Percentiles rank a stretch among this genome's conserved stretches.
Conservation (phyloP, 2,797 vertebrate species). For the Platalea minor region DNA sequence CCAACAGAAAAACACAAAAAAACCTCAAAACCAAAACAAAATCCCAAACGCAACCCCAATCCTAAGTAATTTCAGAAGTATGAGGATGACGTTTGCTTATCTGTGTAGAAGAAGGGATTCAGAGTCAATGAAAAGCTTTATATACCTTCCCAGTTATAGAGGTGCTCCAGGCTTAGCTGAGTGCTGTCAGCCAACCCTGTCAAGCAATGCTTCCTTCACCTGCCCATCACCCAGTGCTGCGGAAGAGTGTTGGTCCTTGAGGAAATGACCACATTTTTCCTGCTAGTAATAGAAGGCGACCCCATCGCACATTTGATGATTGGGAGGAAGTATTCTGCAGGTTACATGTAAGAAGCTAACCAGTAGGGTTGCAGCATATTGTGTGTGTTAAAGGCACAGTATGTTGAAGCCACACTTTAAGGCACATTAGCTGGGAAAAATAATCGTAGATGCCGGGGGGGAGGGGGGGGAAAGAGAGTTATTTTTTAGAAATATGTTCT, state of each 20-base stretch:
- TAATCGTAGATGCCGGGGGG: neutral
- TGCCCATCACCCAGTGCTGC: neutral
- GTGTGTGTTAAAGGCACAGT: neutral
- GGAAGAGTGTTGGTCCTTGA: neutral
- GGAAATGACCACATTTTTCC: neutral
- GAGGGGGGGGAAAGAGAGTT: neutral
- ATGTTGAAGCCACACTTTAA: neutral
- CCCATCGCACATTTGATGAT: neutral
- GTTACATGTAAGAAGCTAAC: neutral
- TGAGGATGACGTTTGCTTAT: neutral
- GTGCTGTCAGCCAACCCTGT: neutral
- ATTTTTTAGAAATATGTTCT: conserved; percentile 44
- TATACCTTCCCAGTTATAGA: neutral
- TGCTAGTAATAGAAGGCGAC: neutral
- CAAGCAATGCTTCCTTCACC: neutral
- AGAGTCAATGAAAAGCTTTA: conserved; percentile 31
- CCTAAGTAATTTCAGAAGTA: neutral
- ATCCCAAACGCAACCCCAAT: neutral
- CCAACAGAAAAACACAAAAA: neutral
- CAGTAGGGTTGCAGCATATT: neutral
- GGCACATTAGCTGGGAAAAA: conserved; percentile 37
- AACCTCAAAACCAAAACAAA: conserved; percentile 22
- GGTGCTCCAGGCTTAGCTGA: neutral
- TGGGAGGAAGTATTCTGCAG: neutral
- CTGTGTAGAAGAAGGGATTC: neutral